A percentile compares a stretch with the other conserved stretches of the same genome.
Evolutionary conservation across 2,888 invertebrate species (phyloP).

Genomic region (Melolontha melolontha): DNA sequence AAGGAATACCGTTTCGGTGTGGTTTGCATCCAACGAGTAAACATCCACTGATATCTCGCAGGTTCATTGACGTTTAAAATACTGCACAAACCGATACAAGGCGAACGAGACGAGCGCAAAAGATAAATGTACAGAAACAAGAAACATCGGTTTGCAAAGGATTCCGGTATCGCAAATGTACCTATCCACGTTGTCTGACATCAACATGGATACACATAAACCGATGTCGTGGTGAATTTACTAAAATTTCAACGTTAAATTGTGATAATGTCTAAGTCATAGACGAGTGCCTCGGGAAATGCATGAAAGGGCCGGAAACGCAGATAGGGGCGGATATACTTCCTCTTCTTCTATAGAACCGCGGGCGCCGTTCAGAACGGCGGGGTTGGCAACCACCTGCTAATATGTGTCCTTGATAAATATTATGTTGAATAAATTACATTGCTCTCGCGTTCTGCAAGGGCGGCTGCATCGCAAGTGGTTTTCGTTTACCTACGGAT

Average conservation of each 20-base stretch:
- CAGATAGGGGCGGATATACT: constrained; percentile 50
- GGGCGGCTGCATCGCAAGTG: no score
- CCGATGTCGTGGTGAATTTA: constrained; percentile 11
- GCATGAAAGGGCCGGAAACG: constrained; percentile 49
- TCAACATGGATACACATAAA: not conserved
- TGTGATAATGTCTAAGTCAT: constrained; percentile 44
- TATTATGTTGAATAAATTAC: constrained; percentile 33
- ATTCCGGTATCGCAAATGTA: no score
- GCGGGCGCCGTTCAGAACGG: constrained; percentile 25
- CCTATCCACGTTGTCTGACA: no score
- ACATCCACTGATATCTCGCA: constrained; percentile 5
- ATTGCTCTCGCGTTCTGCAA: constrained; percentile 21
- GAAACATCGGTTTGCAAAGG: not conserved
- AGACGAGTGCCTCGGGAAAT: constrained; percentile 46
- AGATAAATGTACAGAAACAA: constrained; percentile 3
- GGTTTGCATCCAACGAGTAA: not conserved
- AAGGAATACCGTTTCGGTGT: constrained; percentile 15
- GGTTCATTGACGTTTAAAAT: constrained; percentile 13
- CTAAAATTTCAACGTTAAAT: constrained; percentile 35
- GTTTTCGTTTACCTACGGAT: no score
- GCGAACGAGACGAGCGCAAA: not conserved
- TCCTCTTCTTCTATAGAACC: constrained; percentile 22
- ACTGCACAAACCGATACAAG: not conserved
- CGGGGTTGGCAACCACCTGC: constrained; percentile 32
- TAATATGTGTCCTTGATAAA: constrained; percentile 29